Percentiles rank a stretch among this genome's conserved stretches.
Conservation (phyloP, 2,888 invertebrate species). For the Melieria crassipennis region DNA sequence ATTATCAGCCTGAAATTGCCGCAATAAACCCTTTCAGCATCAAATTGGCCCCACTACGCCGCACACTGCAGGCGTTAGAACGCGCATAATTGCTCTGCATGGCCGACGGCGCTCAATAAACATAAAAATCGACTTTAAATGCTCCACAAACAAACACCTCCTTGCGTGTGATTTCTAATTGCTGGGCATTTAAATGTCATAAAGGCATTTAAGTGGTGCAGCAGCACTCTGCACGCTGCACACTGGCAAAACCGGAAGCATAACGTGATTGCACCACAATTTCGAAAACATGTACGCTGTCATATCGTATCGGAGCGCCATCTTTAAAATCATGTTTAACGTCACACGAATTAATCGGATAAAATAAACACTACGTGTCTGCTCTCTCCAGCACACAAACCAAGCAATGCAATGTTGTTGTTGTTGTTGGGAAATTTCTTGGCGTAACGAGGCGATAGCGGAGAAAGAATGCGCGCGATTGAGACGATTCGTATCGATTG, state of each 20-base stretch:
- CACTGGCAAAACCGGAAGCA: constrained; percentile 34
- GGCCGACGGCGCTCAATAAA: not conserved
- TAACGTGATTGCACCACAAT: constrained; percentile 22
- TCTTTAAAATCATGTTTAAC: constrained; percentile 41
- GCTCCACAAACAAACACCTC: not conserved
- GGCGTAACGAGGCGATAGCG: not conserved
- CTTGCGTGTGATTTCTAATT: constrained; percentile 29
- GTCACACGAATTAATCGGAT: constrained; percentile 41
- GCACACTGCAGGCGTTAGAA: not conserved
- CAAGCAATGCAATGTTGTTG: too few species aligned
- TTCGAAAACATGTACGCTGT: constrained; percentile 23
- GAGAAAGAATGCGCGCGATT: not conserved
- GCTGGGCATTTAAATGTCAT: constrained; percentile 33
- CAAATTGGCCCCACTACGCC: not conserved
- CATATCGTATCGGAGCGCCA: constrained; percentile 33
- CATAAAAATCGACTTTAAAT: constrained; percentile 21
- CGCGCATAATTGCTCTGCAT: not conserved
- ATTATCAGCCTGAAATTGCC: too few species aligned
- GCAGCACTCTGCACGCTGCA: not conserved
- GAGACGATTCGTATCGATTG: constrained; percentile 8
- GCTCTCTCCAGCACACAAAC: too few species aligned
- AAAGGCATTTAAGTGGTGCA: constrained; percentile 13
- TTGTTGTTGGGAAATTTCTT: too few species aligned
- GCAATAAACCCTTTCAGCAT: not conserved
- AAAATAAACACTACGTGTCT: constrained; percentile 49